phyloP scores from a whole-genome alignment of 2,888 invertebrate genomes.

The Trissoscelio sp. region DNA sequence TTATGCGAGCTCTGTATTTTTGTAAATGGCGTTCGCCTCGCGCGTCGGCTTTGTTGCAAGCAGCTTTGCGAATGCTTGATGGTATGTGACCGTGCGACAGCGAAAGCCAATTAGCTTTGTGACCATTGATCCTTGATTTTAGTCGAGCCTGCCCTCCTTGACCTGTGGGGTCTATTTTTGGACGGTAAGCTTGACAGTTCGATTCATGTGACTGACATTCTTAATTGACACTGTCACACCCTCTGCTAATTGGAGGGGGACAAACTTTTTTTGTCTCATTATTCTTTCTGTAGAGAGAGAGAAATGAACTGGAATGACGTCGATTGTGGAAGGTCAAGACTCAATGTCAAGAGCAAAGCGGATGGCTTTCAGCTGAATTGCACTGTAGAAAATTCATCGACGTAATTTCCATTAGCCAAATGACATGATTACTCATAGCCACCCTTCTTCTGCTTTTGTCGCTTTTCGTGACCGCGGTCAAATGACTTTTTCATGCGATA shows the following conservation, averaged over 20 bases:
- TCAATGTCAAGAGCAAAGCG: conserved; percentile 48
- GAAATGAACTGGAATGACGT: not conserved
- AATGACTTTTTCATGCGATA: conserved; percentile 19
- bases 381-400: conserved; percentile 32
- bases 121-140: conserved; percentile 45
- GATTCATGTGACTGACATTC: too few relatives aligned
- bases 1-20: conserved; percentile 70
- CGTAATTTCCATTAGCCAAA: conserved; percentile 41
- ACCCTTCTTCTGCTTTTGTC: conserved; percentile 28
- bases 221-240: too few relatives aligned
- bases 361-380: conserved; percentile 45
- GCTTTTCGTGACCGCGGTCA: conserved; percentile 6
- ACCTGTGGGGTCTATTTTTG: conserved; percentile 38
- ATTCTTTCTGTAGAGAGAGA: too few relatives aligned
- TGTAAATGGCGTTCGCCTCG: conserved; percentile 68
- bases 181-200: conserved; percentile 28
- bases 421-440: conserved; percentile 30
- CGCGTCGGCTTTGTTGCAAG: conserved; percentile 67
- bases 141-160: conserved; percentile 5
- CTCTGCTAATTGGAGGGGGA: too few relatives aligned
- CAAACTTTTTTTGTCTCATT: too few relatives aligned
- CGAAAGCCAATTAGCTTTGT: conserved; percentile 59
- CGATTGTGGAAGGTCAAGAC: conserved; percentile 42
- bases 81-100: conserved; percentile 62
- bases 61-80: conserved; percentile 68